Evolutionary conservation across 2,888 invertebrate genomes (phyloP).

Genomic region (Ephialtes manifestator): DNA sequence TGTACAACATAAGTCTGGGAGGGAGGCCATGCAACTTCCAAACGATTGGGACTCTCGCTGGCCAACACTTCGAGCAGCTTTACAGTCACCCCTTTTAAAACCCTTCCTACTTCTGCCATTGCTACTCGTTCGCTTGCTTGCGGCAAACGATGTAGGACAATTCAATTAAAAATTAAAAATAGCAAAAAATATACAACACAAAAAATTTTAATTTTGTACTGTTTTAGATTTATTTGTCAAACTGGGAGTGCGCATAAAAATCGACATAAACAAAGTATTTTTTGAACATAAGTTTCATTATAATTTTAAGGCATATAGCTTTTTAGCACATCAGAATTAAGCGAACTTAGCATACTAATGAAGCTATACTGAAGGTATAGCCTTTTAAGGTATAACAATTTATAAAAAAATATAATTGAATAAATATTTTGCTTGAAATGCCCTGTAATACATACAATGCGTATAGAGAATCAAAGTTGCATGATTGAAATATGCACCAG

Average conservation of each 20-base stretch:
- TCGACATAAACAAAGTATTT: too few relatives aligned
- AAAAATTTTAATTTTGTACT: background rate
- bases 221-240: background rate
- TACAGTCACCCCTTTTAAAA: constrained; percentile 50
- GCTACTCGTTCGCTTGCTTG: constrained; percentile 4
- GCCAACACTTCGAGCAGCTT: constrained; percentile 9
- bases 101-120: constrained; percentile 26
- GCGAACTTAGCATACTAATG: too few relatives aligned
- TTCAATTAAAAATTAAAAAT: background rate
- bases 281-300: too few relatives aligned
- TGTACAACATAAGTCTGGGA: constrained; percentile 30
- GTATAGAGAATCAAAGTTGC: constrained; percentile 21
- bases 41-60: constrained; percentile 43
- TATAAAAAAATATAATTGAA: background rate
- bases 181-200: background rate
- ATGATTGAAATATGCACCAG: constrained; percentile 25
- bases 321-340: too few relatives aligned
- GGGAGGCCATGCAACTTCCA: constrained; percentile 14
- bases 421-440: background rate
- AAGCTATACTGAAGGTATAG: too few relatives aligned
- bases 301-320: too few relatives aligned
- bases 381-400: background rate
- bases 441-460: constrained; percentile 1
- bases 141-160: background rate
- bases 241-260: too few relatives aligned